A percentile compares a stretch with the other conserved stretches of the same genome.
Evolutionary conservation across 2,113 vertebrate species (phyloP).

Genomic region (Geococcyx californianus): DNA sequence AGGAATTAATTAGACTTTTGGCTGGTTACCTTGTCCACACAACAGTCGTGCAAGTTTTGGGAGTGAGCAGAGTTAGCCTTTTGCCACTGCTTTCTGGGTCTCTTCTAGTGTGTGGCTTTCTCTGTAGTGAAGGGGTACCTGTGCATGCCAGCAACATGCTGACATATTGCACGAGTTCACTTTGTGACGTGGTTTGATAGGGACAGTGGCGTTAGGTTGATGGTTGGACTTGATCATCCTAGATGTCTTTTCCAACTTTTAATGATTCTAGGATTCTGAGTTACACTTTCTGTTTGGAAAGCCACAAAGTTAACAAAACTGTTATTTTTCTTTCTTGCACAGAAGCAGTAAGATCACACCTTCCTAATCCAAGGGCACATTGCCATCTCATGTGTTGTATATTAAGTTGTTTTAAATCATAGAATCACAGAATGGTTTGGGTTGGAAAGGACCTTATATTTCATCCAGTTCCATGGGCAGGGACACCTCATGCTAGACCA

Average conservation of each 20-base stretch:
- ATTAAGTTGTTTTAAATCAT: neutral
- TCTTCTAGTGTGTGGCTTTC: neutral
- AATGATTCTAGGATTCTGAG: no score
- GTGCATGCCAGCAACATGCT: rapidly evolving
- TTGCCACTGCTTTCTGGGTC: neutral
- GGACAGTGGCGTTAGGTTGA: no score
- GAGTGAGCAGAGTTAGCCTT: neutral
- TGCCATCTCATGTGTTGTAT: neutral
- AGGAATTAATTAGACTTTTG: neutral
- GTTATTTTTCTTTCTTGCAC: neutral
- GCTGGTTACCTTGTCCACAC: neutral
- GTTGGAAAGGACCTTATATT: no score
- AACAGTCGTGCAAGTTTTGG: rapidly evolving
- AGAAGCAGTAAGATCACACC: neutral
- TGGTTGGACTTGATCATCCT: no score
- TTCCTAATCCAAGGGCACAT: neutral
- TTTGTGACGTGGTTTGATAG: no score
- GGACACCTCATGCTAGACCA: no score
- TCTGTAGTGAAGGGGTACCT: neutral
- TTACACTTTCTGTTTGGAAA: neutral
- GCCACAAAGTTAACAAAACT: no score
- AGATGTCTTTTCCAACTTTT: no score
- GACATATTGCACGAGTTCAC: no score
- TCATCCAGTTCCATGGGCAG: no score
- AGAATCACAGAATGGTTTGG: no score